These are phyloP conservation scores for Hydriomena furcata DNA, from an alignment of 2,888 invertebrate species.

Conservation along the genomic window DNA sequence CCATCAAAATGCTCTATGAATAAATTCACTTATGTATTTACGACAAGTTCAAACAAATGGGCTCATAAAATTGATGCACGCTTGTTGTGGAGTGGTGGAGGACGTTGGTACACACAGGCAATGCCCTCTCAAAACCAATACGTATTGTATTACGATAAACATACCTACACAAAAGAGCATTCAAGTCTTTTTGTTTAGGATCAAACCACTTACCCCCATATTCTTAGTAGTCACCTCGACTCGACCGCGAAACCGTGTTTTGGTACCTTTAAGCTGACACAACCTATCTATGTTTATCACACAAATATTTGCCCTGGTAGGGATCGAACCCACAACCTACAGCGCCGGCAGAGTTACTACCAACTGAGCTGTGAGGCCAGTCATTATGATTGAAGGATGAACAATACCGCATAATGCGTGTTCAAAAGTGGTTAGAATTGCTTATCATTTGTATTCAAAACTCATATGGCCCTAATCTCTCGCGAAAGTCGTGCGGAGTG, in stretches of 20 bases:
- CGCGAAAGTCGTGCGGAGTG: slow-evolving; percentile 4
- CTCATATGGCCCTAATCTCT: slow-evolving; percentile 10
- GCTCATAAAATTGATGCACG: slow-evolving; percentile 6
- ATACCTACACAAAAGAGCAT: neutral
- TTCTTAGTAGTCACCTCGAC: too few relatives aligned
- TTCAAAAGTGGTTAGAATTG: neutral
- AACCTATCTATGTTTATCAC: too few relatives aligned
- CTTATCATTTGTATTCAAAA: slow-evolving; percentile 13
- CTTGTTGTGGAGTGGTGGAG: slow-evolving; percentile 1
- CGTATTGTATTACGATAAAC: slow-evolving; percentile 1
- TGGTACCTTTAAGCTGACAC: too few relatives aligned
- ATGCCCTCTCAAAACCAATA: slow-evolving; percentile 7
- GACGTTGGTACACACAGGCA: neutral
- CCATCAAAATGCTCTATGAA: slow-evolving; percentile 1
- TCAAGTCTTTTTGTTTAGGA: neutral
- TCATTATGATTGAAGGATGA: too few relatives aligned
- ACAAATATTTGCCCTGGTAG: too few relatives aligned
- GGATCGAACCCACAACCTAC: too few relatives aligned
- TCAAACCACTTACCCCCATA: neutral
- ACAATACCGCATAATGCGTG: neutral
- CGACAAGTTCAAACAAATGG: slow-evolving; percentile 2
- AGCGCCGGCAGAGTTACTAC: too few relatives aligned
- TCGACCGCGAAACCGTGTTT: too few relatives aligned
- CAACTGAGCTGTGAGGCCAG: too few relatives aligned
- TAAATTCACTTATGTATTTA: slow-evolving; percentile 17